phyloP scores from a whole-genome alignment of 2,113 vertebrate genomes.

The Sapayoa aenigma region DNA sequence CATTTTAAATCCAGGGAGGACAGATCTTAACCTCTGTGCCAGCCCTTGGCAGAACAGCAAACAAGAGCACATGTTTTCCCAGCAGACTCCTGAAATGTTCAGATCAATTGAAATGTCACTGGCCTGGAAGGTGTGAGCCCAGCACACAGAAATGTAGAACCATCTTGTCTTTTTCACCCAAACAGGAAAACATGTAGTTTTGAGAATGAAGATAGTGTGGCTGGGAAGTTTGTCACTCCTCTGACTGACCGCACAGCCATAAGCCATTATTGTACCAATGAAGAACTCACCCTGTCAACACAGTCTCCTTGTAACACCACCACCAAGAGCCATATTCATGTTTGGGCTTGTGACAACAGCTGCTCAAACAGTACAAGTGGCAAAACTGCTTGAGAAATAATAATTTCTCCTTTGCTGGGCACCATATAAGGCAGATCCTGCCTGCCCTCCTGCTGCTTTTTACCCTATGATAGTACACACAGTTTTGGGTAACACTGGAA shows the following conservation, averaged over 20 bases:
- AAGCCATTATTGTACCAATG: not conserved
- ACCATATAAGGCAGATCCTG: rapidly evolving
- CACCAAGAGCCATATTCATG: not conserved
- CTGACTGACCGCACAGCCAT: not conserved
- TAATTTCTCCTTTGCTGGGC: rapidly evolving
- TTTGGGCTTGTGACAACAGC: not conserved
- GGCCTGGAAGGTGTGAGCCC: not conserved
- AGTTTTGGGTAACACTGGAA: not conserved
- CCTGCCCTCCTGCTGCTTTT: not conserved
- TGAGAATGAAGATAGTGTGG: not conserved
- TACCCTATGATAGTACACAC: not conserved
- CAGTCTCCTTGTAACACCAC: not conserved
- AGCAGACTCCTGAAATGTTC: not conserved
- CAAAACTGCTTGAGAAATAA: not conserved
- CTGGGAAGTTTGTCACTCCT: not conserved
- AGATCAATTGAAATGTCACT: not conserved
- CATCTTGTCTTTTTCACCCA: not conserved
- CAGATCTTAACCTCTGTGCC: not conserved
- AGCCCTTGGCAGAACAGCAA: not conserved
- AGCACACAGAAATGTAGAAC: rapidly evolving
- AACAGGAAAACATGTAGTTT: not conserved
- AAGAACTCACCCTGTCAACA: not conserved
- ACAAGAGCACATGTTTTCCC: rapidly evolving
- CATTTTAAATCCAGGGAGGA: not conserved
- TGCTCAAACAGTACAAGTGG: not conserved